phyloP scores from a whole-genome alignment of 2,113 vertebrate species.

The Reinhardtius hippoglossoides region DNA sequence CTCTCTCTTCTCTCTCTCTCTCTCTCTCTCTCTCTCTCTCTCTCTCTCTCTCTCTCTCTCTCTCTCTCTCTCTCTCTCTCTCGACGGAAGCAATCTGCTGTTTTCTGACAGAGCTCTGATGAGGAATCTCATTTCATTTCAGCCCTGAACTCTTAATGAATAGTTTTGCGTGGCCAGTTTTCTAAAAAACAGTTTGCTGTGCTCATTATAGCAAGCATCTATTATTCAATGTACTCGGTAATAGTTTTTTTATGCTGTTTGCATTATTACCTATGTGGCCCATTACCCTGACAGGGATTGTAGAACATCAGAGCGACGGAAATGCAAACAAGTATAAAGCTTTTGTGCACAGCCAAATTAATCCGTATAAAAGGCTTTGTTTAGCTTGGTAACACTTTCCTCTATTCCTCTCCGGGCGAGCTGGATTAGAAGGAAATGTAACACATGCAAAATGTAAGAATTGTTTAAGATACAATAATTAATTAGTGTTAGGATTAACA shows the following conservation, averaged over 20 bases:
- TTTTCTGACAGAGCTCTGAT: slow-evolving; percentile 18
- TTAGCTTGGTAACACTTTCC: slow-evolving; percentile 27
- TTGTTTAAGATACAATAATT: slow-evolving; percentile 30
- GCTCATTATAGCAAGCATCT: slow-evolving; percentile 43
- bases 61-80: no score
- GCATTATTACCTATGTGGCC: slow-evolving; percentile 59
- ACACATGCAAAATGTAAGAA: slow-evolving; percentile 8
- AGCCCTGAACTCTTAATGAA: slow-evolving; percentile 43
- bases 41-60: no score
- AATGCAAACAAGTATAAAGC: slow-evolving; percentile 56
- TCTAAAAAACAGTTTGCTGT: slow-evolving; percentile 39
- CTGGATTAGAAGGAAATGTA: slow-evolving; percentile 27
- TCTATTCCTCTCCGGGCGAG: slow-evolving; percentile 18
- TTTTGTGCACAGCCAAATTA: slow-evolving; percentile 36
- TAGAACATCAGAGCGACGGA: slow-evolving; percentile 35
- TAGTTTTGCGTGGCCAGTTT: slow-evolving; percentile 21
- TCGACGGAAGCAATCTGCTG: background rate
- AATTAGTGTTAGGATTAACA: slow-evolving; percentile 25
- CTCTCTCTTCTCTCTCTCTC: no score
- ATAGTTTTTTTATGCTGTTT: slow-evolving; percentile 47
- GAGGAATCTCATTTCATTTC: slow-evolving; percentile 34
- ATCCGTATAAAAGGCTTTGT: slow-evolving; percentile 43
- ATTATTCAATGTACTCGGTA: slow-evolving; percentile 53
- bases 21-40: no score
- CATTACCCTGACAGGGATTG: slow-evolving; percentile 53